A percentile compares a stretch with the other conserved stretches of the same genome.
phyloP scores from a whole-genome alignment of 2,888 invertebrate species.

The Gisinianus flammeolus region DNA sequence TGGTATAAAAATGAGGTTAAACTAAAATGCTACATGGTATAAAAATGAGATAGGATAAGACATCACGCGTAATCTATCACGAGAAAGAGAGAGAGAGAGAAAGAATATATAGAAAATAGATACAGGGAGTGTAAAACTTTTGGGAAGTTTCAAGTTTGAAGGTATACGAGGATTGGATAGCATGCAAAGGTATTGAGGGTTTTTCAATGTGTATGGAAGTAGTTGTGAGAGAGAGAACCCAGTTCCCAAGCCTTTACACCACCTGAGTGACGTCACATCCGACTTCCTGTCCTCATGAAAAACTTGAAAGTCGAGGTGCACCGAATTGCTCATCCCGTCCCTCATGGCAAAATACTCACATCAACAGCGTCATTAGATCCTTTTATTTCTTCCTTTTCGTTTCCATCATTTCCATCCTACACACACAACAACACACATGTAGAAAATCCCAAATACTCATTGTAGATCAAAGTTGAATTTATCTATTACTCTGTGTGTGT shows the following conservation, averaged over 20 bases:
- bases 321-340: conserved; percentile 40
- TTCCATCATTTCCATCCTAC: not conserved
- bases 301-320: conserved; percentile 40
- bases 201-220: not conserved
- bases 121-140: not conserved
- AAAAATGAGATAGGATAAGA: too few species aligned
- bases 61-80: too few species aligned
- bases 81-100: not conserved
- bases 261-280: conserved; percentile 54
- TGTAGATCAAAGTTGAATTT: too few species aligned
- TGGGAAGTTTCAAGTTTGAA: too few species aligned
- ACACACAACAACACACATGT: too few species aligned
- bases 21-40: too few species aligned
- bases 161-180: not conserved
- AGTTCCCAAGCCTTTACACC: conserved; percentile 40
- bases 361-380: conserved; percentile 36
- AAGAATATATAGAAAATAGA: not conserved
- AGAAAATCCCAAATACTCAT: too few species aligned
- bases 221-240: not conserved
- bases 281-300: conserved; percentile 52
- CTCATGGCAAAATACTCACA: conserved; percentile 39
- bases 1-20: too few species aligned
- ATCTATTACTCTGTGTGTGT: too few species aligned
- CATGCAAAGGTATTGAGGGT: not conserved
- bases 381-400: conserved; percentile 7